phyloP scores from a whole-genome alignment of 2,888 invertebrate genomes.

The Uloborus plumipes region DNA sequence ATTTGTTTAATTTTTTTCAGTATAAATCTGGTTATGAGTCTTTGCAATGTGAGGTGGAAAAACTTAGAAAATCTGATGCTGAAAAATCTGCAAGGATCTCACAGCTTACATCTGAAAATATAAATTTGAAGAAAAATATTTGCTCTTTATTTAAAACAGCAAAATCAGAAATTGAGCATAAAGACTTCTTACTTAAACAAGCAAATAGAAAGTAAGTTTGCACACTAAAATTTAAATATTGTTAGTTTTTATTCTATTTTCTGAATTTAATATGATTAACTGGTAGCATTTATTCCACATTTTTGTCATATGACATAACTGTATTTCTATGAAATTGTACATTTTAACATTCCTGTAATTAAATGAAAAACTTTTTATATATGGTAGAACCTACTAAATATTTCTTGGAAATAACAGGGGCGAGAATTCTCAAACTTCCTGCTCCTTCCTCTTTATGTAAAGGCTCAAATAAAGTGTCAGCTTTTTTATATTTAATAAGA shows the following conservation, averaged over 20 bases:
- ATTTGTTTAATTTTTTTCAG: conserved; percentile 13
- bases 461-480: too few species aligned
- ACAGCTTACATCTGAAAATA: conserved; percentile 9
- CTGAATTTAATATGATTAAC: neutral
- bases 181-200: conserved; percentile 18
- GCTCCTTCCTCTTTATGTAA: too few species aligned
- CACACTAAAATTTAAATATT: neutral
- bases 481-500: too few species aligned
- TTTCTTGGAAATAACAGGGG: too few species aligned
- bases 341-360: too few species aligned
- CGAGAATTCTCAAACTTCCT: too few species aligned
- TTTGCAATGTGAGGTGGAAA: conserved; percentile 1
- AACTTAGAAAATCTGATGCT: neutral
- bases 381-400: too few species aligned
- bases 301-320: too few species aligned
- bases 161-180: conserved; percentile 33
- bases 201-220: conserved; percentile 31
- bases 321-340: too few species aligned
- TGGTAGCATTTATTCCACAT: too few species aligned
- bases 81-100: conserved; percentile 24
- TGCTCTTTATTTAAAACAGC: conserved; percentile 46
- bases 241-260: neutral
- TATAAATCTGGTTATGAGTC: conserved; percentile 5
- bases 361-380: too few species aligned
- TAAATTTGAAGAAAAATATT: conserved; percentile 29